Evolutionary conservation across 2,888 invertebrate species (phyloP), one percentile per base, ranked within the genome.

Genomic region (Phyllotreta cruciferae): DNA sequence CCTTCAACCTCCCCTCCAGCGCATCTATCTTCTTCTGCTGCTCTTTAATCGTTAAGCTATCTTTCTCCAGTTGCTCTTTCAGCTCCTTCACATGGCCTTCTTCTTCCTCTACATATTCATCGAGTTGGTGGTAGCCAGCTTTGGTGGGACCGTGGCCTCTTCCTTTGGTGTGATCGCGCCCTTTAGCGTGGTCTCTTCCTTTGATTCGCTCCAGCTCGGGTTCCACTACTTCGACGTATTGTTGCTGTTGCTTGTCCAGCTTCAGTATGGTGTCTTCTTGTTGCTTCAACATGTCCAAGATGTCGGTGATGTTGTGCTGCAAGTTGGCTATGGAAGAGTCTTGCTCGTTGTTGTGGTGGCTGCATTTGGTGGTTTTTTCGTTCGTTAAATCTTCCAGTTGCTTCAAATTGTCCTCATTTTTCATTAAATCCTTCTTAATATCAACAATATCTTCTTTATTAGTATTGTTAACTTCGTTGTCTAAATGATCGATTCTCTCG

Each of bases 191-290:
- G 24, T 24, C 24, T 24, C 24, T 24, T 24, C 24, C 24, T 24
- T 24, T 24, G 24, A 4, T n/a, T n/a, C n/a, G n/a, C 4, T 24
- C 24, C 4, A 24, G 3, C 0, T n/a, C 24, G 2, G 41, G 24
- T 24, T 24, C 24, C 2, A 24, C 24, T 24, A 24, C 1, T 1
- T 24, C 24, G 24, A 4, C 13, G n/a, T 44, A 44, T 56, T 56
- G 9, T 10, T 41, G 41, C 9, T 36, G 24, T 36, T 47, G 6
- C 41, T 60, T 60, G 13, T 35, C 13, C 3, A 60, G 11, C 8
- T 38, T 37, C 11, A 60, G 35, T 37, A 60, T 60, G n/a, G 7
- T 6, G 37, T 60, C 60, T 47, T 60, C 60, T 3, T 60, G 60
- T 14, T 60, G 38, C 10, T 53, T 52, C 3, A 60, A 8, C 3